Percentiles rank a stretch among this genome's conserved stretches.
phyloP scores from a whole-genome alignment of 1,140 invertebrate species.

The Ceratosolen fusciceps region DNA sequence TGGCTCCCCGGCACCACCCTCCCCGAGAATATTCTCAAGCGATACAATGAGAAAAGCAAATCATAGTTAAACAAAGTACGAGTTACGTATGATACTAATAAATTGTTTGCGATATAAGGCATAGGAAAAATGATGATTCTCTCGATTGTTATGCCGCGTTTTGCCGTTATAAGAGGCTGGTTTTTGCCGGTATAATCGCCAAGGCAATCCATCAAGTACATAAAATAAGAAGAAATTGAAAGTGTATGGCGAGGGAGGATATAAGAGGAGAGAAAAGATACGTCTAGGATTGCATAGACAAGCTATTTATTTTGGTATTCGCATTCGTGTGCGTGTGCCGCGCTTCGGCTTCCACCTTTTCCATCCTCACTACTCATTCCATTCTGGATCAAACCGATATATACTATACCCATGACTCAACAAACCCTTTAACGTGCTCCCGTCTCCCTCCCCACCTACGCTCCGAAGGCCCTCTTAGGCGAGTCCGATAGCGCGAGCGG shows the following conservation, averaged over 20 bases:
- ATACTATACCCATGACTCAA: neutral
- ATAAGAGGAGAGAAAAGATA: conserved; percentile 14
- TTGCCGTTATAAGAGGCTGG: neutral
- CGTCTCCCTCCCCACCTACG: neutral
- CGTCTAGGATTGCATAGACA: neutral
- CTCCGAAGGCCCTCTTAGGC: neutral
- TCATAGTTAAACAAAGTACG: too few relatives aligned
- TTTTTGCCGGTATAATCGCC: neutral
- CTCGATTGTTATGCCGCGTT: neutral
- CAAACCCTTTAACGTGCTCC: conserved; percentile 5
- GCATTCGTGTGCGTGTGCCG: conserved; percentile 8
- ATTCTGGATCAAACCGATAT: conserved; percentile 5
- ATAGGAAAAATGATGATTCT: neutral
- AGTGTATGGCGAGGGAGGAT: neutral
- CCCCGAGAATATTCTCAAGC: too few relatives aligned
- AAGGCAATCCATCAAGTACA: conserved; percentile 13
- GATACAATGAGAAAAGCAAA: too few relatives aligned
- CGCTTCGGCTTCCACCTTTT: neutral
- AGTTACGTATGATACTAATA: too few relatives aligned
- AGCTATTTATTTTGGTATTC: conserved; percentile 49
- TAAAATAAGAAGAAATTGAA: conserved; percentile 11
- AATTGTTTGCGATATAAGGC: too few relatives aligned
- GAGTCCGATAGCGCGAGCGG: neutral
- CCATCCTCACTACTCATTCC: too few relatives aligned
- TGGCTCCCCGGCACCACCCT: too few relatives aligned